phyloP scores from a whole-genome alignment of 2,888 invertebrate genomes.

The Amaurobius ferox region DNA sequence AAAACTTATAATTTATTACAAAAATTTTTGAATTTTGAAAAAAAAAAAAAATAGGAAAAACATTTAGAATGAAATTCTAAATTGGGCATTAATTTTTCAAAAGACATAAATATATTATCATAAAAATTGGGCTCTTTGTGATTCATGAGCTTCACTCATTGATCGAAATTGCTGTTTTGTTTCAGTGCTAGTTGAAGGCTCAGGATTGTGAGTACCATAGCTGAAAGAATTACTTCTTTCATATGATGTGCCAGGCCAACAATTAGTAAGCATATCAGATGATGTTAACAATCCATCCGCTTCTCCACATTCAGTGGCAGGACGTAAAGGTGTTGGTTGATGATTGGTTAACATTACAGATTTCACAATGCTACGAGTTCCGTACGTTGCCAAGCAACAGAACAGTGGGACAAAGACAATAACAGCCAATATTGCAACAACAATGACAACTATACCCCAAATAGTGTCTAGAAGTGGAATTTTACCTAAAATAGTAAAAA shows the following conservation, averaged over 20 bases:
- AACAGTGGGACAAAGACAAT: conserved; percentile 50
- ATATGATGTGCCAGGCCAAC: conserved; percentile 57
- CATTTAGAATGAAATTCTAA: too few relatives aligned
- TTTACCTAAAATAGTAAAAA: conserved; percentile 38
- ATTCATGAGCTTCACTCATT: background rate
- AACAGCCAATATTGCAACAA: conserved; percentile 25
- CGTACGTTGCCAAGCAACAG: conserved; percentile 40
- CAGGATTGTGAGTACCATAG: conserved; percentile 28
- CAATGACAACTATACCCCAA: conserved; percentile 59
- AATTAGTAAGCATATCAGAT: conserved; percentile 40
- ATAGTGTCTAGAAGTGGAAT: conserved; percentile 45
- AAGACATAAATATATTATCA: background rate
- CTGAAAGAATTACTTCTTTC: conserved; percentile 39
- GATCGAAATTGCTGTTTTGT: background rate
- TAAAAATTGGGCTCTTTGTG: background rate
- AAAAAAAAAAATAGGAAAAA: too few relatives aligned
- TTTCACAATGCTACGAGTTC: conserved; percentile 52
- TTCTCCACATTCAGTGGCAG: conserved; percentile 38
- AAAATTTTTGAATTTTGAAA: too few relatives aligned
- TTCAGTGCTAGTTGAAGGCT: background rate
- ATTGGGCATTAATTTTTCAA: too few relatives aligned
- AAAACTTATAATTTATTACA: too few relatives aligned
- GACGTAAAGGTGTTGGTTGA: conserved; percentile 32
- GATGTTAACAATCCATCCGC: conserved; percentile 53
- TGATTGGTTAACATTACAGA: conserved; percentile 35